phyloP scores from a whole-genome alignment of 2,888 invertebrate genomes.

The Druceiella hillmani region DNA sequence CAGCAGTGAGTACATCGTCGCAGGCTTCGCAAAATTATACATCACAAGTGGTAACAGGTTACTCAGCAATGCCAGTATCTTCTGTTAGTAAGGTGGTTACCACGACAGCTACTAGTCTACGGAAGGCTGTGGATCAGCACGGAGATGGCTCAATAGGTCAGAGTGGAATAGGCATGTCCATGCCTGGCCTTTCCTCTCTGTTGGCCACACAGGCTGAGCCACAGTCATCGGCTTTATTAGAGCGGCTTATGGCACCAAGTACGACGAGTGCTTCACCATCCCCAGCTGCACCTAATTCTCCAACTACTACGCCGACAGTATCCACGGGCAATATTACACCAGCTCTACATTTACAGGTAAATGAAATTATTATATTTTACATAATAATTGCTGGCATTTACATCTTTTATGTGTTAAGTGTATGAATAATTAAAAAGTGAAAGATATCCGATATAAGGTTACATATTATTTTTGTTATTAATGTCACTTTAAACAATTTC shows the following conservation, averaged over 20 bases:
- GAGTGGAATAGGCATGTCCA: conserved; percentile 48
- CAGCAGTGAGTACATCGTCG: conserved; percentile 34
- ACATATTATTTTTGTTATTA: too few species aligned
- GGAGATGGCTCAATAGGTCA: conserved; percentile 34
- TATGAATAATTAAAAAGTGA: too few species aligned
- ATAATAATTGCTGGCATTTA: too few species aligned
- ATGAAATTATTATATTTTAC: too few species aligned
- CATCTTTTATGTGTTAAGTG: too few species aligned
- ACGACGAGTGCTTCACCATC: conserved; percentile 32
- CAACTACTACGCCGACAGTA: too few species aligned
- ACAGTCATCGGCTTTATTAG: conserved; percentile 16
- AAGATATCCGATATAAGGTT: too few species aligned
- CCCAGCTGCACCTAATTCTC: conserved; percentile 9
- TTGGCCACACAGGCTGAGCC: conserved; percentile 41
- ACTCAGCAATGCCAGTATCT: background rate
- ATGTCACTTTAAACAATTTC: too few species aligned
- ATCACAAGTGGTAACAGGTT: conserved; percentile 32
- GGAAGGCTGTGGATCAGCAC: conserved; percentile 32
- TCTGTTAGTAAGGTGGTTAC: conserved; percentile 15
- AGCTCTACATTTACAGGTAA: conserved; percentile 47
- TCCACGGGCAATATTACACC: too few species aligned
- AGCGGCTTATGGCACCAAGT: conserved; percentile 27
- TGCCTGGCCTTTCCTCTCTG: conserved; percentile 53
- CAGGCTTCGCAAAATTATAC: conserved; percentile 40
- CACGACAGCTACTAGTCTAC: background rate